Evolutionary conservation across 2,888 invertebrate genomes (phyloP).

Genomic region (Plagodis pulveraria): DNA sequence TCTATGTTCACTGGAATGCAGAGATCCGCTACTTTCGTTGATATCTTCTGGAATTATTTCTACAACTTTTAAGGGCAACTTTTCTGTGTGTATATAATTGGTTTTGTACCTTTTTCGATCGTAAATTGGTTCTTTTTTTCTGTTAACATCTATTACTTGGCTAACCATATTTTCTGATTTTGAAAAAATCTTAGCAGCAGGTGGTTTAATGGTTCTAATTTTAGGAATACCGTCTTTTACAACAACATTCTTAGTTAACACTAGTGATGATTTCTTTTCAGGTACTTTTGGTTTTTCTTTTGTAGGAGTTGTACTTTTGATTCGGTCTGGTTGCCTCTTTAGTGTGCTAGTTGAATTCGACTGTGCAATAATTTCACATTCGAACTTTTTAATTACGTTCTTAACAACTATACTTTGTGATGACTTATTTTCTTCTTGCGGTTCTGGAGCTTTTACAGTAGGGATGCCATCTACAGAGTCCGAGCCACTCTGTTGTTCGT

Average conservation of each 20-base stretch:
- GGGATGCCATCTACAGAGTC: slow-evolving; percentile 74
- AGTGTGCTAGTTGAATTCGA: slow-evolving; percentile 57
- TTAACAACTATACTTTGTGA: slow-evolving; percentile 67
- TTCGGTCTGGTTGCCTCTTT: slow-evolving; percentile 70
- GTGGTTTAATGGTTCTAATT: slow-evolving; percentile 75
- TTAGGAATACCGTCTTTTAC: slow-evolving; percentile 81
- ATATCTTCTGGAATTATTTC: slow-evolving; percentile 79
- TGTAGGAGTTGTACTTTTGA: slow-evolving; percentile 54
- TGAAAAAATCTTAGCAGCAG: slow-evolving; percentile 44
- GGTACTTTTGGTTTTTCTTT: slow-evolving; percentile 86
- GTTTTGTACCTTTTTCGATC: slow-evolving; percentile 77
- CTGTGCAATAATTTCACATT: slow-evolving; percentile 76
- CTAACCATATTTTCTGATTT: slow-evolving; percentile 45
- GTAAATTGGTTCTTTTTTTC: slow-evolving; percentile 70
- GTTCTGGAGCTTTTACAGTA: slow-evolving; percentile 41
- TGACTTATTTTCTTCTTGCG: slow-evolving; percentile 41
- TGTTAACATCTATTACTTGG: slow-evolving; percentile 41
- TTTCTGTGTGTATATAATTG: slow-evolving; percentile 76
- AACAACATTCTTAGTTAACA: slow-evolving; percentile 81
- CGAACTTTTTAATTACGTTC: slow-evolving; percentile 79
- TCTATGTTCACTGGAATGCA: slow-evolving; percentile 31
- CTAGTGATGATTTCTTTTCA: slow-evolving; percentile 84
- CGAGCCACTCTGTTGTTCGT: slow-evolving; percentile 68
- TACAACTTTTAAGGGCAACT: slow-evolving; percentile 71
- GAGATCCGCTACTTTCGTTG: slow-evolving; percentile 50